A percentile compares a stretch with the other conserved stretches of the same genome.
These are phyloP conservation scores for Halocynthia aurantium DNA, from an alignment of 23 tunicate genomes.

Conservation along the genomic window DNA sequence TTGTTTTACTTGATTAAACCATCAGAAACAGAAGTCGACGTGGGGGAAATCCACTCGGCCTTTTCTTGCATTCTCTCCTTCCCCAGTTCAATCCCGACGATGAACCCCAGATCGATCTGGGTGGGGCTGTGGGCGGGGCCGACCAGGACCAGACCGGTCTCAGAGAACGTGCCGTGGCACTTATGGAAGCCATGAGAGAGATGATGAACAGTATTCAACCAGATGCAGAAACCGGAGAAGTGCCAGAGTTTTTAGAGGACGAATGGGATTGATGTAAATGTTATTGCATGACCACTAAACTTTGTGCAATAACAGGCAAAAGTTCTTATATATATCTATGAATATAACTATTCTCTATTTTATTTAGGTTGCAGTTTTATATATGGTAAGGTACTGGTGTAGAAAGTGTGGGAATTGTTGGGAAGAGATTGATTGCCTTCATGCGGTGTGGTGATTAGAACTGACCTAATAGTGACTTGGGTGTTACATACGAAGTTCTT, in stretches of 20 bases:
- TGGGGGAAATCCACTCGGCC: conserved; percentile 43
- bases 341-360: too few species aligned
- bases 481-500: too few species aligned
- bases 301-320: too few species aligned
- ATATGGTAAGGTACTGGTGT: too few species aligned
- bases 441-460: too few species aligned
- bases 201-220: conserved; percentile 40
- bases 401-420: too few species aligned
- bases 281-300: background rate
- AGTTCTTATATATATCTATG: too few species aligned
- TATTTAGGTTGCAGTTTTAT: too few species aligned
- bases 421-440: too few species aligned
- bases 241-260: conserved; percentile 43
- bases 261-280: conserved; percentile 74
- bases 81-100: conserved; percentile 68
- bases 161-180: conserved; percentile 37
- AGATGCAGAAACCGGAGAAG: conserved; percentile 17
- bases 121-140: background rate
- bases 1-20: background rate
- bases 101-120: conserved; percentile 6
- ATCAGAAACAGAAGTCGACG: conserved; percentile 10
- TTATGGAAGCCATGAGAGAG: conserved; percentile 83
- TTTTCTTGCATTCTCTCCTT: conserved; percentile 59
- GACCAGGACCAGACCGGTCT: conserved; percentile 22
- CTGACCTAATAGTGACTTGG: too few species aligned